These are phyloP conservation scores for Cyphomyrus plagiostoma DNA, from an alignment of 2,113 vertebrate species.

Conservation along the genomic window DNA sequence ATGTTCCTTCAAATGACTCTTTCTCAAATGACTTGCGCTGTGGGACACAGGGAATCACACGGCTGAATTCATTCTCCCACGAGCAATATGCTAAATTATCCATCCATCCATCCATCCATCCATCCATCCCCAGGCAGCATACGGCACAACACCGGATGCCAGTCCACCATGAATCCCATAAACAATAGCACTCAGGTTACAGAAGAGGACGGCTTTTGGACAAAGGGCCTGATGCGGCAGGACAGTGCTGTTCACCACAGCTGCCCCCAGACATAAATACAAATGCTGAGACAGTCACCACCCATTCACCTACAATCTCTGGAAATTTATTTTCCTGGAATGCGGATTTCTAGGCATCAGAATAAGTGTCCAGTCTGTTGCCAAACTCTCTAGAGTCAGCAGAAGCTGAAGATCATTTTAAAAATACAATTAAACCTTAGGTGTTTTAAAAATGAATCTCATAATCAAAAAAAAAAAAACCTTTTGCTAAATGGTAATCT, in stretches of 20 bases:
- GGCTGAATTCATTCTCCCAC: background rate
- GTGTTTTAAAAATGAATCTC: background rate
- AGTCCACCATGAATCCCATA: no score
- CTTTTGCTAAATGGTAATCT: background rate
- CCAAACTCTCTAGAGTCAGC: background rate
- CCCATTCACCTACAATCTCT: background rate
- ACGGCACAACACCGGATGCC: background rate
- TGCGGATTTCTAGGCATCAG: background rate
- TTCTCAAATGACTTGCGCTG: background rate
- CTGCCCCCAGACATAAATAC: background rate
- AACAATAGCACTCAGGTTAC: background rate
- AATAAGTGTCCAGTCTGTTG: background rate
- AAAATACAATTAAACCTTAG: background rate
- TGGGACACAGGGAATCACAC: background rate
- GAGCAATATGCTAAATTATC: background rate
- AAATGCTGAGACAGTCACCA: background rate
- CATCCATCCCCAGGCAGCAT: background rate
- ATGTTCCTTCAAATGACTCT: background rate
- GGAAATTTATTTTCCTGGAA: background rate
- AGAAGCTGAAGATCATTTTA: background rate
- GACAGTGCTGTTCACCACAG: background rate
- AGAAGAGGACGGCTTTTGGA: background rate
- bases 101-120: background rate
- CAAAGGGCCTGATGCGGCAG: background rate
- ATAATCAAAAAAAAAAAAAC: background rate